Evolutionary conservation across 2,113 vertebrate species (phyloP), one percentile per base, ranked within the genome.

Genomic region (Megalops atlanticus): DNA sequence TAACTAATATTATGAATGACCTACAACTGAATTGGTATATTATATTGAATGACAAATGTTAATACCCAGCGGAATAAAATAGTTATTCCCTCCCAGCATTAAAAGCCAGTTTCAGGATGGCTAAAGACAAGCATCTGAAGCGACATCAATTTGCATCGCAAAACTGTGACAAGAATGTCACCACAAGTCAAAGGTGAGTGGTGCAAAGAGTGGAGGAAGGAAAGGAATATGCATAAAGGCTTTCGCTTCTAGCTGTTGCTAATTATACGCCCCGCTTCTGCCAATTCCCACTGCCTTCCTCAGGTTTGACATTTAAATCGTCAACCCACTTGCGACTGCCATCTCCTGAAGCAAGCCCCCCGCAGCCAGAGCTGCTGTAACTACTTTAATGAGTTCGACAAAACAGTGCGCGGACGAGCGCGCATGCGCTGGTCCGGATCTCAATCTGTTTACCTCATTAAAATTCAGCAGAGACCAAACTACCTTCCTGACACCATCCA

Each of bases 281-380:
- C 76, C 76, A 64, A 47, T 85, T 86, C 77, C 77, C 74, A 33
- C 71, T 78, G 76, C 80, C 81, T 78, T 86, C 76, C 76, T 77
- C 77, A 77, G 40, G 78, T 81, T 47, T 89, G 86, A 88, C 88
- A 89, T 89, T 88, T 85, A 85, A 87, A 88, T 87, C 33, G 70
- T 80, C 88, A 81, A 74, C 78, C 82, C 78, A 82, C 84, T 86
- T 88, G 83, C 83, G 82, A 78, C 76, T 54, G 79, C 47, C 73
- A 27, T 74, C 77, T 80, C 76, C 83, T 81, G 52, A 75, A 85
- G 82, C 58, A 71, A 80, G 83, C 38, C 43, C 31, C 31, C 68
- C 41, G 77, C 78, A 80, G 81, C 79, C 79, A 70, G 71, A 45
- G 79, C 24, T 70, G 47, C 36, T 82, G 82, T 87, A 83, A 85